phyloP scores from a whole-genome alignment of 2,888 invertebrate genomes.

The Drosophila prolongata region DNA sequence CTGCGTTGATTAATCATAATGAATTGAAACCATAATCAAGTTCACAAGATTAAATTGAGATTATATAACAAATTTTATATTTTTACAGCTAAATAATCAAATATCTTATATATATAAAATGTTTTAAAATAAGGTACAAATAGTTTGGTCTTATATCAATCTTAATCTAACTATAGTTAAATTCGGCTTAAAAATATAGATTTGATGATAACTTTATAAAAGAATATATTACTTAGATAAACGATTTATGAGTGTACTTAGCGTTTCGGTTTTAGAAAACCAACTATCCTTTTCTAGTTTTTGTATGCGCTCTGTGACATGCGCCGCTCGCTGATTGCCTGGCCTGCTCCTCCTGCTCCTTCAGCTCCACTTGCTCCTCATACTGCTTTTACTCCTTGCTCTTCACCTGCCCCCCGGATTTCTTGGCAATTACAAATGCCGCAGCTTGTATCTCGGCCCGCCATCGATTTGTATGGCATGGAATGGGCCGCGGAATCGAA shows the following conservation, averaged over 20 bases:
- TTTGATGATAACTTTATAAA: too few species aligned
- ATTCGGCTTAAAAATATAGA: too few species aligned
- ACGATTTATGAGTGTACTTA: not conserved
- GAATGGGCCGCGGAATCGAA: slow-evolving; percentile 67
- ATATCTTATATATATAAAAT: too few species aligned
- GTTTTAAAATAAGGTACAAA: too few species aligned
- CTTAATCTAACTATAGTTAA: too few species aligned
- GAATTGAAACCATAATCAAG: too few species aligned
- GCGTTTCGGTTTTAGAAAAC: not conserved
- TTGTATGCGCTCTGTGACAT: slow-evolving; percentile 62
- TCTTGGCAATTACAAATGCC: slow-evolving; percentile 73
- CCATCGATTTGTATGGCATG: slow-evolving; percentile 78
- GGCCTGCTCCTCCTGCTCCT: slow-evolving; percentile 41
- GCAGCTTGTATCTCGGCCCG: slow-evolving; percentile 79
- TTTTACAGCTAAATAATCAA: too few species aligned
- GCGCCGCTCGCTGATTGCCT: slow-evolving; percentile 73
- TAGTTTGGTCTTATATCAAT: too few species aligned
- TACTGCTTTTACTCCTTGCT: slow-evolving; percentile 7
- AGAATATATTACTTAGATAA: too few species aligned
- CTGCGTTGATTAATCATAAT: too few species aligned
- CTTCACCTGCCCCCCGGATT: slow-evolving; percentile 16
- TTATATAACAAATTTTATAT: too few species aligned
- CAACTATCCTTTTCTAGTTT: slow-evolving; percentile 16
- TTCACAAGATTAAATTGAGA: too few species aligned
- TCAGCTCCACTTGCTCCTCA: slow-evolving; percentile 1